These are phyloP conservation scores for Trematomus loennbergii DNA, from an alignment of 2,113 vertebrate species.

Conservation along the genomic window DNA sequence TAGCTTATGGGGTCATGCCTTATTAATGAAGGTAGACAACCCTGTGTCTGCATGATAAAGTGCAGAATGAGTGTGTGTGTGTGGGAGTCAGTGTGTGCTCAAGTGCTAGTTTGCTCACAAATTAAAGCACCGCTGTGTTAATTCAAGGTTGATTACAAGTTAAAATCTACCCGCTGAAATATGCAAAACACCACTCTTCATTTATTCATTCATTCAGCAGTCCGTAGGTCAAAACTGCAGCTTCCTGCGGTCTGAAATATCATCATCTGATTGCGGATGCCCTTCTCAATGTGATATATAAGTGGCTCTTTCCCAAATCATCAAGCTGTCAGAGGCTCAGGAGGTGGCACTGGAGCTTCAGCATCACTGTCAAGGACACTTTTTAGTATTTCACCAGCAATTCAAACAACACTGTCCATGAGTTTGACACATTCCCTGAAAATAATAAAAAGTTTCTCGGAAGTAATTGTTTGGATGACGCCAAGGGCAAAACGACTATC, in stretches of 20 bases:
- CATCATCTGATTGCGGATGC: conserved; percentile 36
- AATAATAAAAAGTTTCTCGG: conserved; percentile 18
- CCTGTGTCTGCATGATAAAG: conserved; percentile 18
- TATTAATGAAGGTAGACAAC: conserved; percentile 39
- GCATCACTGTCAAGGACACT: conserved; percentile 37
- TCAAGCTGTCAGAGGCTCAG: conserved; percentile 44
- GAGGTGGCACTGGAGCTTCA: conserved; percentile 4
- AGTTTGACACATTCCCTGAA: conserved; percentile 31
- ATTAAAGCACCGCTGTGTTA: conserved; percentile 18
- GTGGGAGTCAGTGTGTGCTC: conserved; percentile 16
- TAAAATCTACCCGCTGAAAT: background rate
- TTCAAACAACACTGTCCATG: conserved; percentile 5
- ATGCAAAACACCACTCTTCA: background rate
- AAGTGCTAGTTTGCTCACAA: conserved; percentile 1
- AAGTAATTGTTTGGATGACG: conserved; percentile 10
- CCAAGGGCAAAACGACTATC: background rate
- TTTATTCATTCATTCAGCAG: conserved; percentile 20
- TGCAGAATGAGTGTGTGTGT: background rate
- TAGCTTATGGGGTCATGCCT: conserved; percentile 24
- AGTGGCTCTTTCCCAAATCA: conserved; percentile 41
- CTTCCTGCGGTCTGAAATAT: conserved; percentile 17
- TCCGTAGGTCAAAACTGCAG: background rate
- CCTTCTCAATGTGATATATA: conserved; percentile 25
- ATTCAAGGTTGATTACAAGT: conserved; percentile 13
- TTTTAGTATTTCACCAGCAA: conserved; percentile 43